Base-by-base conservation (phyloP, 2,113 vertebrate species). In the Oncorhynchus masou region DNA sequence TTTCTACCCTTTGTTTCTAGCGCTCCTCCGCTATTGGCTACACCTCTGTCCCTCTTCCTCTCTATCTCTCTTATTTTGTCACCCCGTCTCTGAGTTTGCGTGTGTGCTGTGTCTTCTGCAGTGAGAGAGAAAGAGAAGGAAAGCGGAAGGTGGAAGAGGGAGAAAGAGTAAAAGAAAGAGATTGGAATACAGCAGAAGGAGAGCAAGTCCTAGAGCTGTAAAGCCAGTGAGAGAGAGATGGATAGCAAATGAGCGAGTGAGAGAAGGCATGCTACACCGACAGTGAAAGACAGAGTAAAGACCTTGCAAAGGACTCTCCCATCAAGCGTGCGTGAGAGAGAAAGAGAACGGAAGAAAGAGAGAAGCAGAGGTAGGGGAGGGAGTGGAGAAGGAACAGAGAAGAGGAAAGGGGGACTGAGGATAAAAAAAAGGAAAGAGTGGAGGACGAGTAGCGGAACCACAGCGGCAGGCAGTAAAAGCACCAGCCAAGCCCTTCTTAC, bases 1-100 rank as follows among this genome's bases (percentile, higher is more conserved):
- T 82, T 88, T 86, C 81, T 70, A 74, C 81, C 88, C 89, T 89
- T 90, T 89, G 87, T 89, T 84, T 90, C 88, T 67, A 71, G 78
- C 71, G 59, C 80, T 89, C 78, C 65, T 75, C 86, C 83, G 82
- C 80, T 80, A 87, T 83, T 85, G 86, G 85, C 81, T 88, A 85
- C 79, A 70, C 15, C 78, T 75, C 72, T 81, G 75, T 84, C 77
- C 75, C 20, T 24, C 67, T 65, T 2, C 1, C 16, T 31, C 20
- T 64, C 16, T 45, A 45, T 1, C 16, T 31, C 20, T 64, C 16
- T 45, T 11, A 45, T 54, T 71, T 66, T 59, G 77, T 78, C 78
- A 27, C 71, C 80, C 81, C 74, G 73, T 86, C 79, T 86, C 8
- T 45, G 83, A 86, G 79, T 77, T 49, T 85, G 85, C 66, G 31